phyloP scores from a whole-genome alignment of 2,113 vertebrate species.

The Crocuta crocuta region DNA sequence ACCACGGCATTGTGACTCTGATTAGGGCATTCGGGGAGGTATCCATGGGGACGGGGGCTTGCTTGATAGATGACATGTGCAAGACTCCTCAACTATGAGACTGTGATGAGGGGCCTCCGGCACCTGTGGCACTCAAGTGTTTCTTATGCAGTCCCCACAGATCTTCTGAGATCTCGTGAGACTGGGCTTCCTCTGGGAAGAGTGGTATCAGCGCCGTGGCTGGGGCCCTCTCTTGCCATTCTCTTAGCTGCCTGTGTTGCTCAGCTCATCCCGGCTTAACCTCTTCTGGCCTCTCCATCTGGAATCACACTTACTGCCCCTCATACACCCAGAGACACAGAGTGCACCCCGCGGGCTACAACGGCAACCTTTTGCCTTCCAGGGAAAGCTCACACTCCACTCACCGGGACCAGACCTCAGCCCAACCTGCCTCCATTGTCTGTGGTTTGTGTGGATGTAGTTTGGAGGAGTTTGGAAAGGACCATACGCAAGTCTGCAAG shows the following conservation, averaged over 20 bases:
- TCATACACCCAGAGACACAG: background rate
- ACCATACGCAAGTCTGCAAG: background rate
- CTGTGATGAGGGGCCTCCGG: background rate
- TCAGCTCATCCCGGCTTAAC: background rate
- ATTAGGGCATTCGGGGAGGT: background rate
- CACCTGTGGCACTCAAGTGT: background rate
- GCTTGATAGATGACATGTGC: background rate
- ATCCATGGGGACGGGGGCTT: background rate
- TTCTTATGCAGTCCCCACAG: background rate
- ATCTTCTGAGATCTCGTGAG: background rate
- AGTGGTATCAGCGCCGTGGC: background rate
- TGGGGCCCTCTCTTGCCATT: background rate
- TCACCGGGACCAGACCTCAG: background rate
- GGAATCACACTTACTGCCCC: background rate
- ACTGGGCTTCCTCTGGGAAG: background rate
- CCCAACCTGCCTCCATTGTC: background rate
- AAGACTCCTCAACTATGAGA: background rate
- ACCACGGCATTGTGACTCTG: background rate
- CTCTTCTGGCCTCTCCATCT: background rate
- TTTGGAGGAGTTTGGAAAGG: background rate
- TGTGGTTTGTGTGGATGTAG: background rate
- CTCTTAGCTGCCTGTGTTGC: background rate
- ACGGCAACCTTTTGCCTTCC: background rate
- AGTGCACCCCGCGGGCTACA: background rate
- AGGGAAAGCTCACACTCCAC: background rate